phyloP scores from a whole-genome alignment of 1,140 invertebrate genomes.

The Polyergus mexicanus region DNA sequence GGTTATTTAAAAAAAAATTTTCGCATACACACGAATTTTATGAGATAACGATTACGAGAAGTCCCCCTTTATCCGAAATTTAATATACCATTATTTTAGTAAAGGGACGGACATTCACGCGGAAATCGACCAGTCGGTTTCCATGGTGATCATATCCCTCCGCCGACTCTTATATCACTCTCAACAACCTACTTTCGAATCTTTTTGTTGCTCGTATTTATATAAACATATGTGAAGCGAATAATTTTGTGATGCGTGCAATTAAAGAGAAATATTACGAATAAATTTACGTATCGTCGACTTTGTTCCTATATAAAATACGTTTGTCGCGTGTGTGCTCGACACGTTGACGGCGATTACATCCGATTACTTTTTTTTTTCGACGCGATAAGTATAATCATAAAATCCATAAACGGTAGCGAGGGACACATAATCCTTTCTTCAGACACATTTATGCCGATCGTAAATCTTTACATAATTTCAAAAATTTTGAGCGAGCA shows the following conservation, averaged over 20 bases:
- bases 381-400: not conserved
- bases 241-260: not conserved
- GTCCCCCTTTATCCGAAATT: not conserved
- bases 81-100: slow-evolving; percentile 8
- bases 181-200: slow-evolving; percentile 14
- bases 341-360: not conserved
- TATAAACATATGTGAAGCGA: not conserved
- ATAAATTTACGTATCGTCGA: not conserved
- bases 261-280: not conserved
- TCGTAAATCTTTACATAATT: not conserved
- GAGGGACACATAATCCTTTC: not conserved
- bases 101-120: slow-evolving; percentile 37
- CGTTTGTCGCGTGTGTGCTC: not conserved
- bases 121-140: slow-evolving; percentile 81
- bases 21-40: not conserved
- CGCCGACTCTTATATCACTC: slow-evolving; percentile 49
- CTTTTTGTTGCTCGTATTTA: not conserved
- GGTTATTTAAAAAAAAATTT: not conserved
- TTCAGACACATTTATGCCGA: not conserved
- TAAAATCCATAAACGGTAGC: not conserved
- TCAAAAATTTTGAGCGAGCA: not conserved
- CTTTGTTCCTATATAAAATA: not conserved
- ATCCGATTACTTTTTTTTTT: not conserved
- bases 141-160: slow-evolving; percentile 75
- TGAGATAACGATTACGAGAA: not conserved